These are phyloP conservation scores for Erinaceus europaeus DNA, from an alignment of 2,113 vertebrate species.

Conservation along the genomic window DNA sequence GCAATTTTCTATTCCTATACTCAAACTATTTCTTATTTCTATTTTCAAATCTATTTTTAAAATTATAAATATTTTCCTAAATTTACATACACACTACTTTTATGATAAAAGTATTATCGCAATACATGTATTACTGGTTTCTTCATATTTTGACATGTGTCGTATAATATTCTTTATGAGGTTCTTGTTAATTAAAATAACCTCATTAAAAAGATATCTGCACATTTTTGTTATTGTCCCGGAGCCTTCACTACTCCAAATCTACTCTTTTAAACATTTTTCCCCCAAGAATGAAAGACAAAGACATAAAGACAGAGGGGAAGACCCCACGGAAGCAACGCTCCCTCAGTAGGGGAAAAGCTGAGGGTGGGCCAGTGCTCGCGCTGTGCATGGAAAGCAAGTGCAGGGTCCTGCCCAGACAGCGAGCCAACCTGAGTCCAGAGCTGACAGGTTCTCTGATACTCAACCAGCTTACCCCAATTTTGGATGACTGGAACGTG, in stretches of 20 bases:
- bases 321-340: too few species aligned
- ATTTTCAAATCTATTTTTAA: slow-evolving; percentile 31
- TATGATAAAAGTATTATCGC: background rate
- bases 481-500: slow-evolving; percentile 93
- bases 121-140: background rate
- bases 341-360: too few species aligned
- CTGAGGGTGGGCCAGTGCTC: too few species aligned
- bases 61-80: background rate
- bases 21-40: background rate
- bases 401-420: too few species aligned
- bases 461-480: slow-evolving; percentile 89
- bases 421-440: background rate
- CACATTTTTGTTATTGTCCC: too few species aligned
- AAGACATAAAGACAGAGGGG: too few species aligned
- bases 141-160: slow-evolving; percentile 1
- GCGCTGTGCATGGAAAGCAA: too few species aligned
- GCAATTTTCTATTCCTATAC: slow-evolving; percentile 30
- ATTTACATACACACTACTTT: background rate
- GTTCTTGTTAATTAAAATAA: slow-evolving; percentile 41
- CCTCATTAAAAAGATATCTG: background rate
- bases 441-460: background rate
- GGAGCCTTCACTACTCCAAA: too few species aligned
- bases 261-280: too few species aligned
- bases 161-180: background rate
- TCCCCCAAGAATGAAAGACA: too few species aligned